Evolutionary conservation across 1,140 invertebrate genomes (phyloP), one percentile per base, ranked within the genome.

Genomic region (Nasonia longicornis): DNA sequence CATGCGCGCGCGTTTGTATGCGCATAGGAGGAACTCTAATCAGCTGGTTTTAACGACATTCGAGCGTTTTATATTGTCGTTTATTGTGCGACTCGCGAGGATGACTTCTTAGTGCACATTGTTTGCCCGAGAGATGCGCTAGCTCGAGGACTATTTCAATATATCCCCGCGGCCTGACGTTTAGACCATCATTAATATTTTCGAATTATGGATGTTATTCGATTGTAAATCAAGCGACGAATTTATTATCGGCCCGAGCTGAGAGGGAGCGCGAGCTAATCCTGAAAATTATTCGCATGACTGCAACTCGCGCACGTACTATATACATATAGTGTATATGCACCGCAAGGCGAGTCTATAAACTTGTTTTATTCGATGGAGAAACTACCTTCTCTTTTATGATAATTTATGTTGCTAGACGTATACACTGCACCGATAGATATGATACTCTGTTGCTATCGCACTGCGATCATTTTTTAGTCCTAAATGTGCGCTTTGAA

Each of bases 361-460:
- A 74, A 80, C 71, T 80, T 16, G 79, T 67, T 80, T 80, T 74
- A 80, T 80, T 80, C 63, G n/a, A 64, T 20, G 58, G n/a, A 64
- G 77, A 72, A 79, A 79, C 69, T 80, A 67, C 31, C 64, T 78
- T 71, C 63, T 76, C 78, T 83, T 80, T 82, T 66, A 64, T 48
- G 66, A 75, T 78, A 78, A 78, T 82, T 74, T 77, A 70, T 72
- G 52, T 42, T 58, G 58, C 58, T 48, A 38, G n/a, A 26, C 52
- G 69, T 31, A 26, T 26, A 42, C 31, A 58, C 16, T 67, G 35
- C 31, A 58, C 16, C 67, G 35, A 20, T 79, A 63, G 67, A 79
- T 79, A 79, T 0, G 6, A 58, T 58, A 58, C 20, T 20, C 52
- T 58, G 35, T 58, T 4, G 3, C 35, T 38, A 4, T 38, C 38